Percentiles rank a stretch among this genome's conserved stretches.
Evolutionary conservation across 2,797 vertebrate genomes (phyloP).

Genomic region (Platalea minor): DNA sequence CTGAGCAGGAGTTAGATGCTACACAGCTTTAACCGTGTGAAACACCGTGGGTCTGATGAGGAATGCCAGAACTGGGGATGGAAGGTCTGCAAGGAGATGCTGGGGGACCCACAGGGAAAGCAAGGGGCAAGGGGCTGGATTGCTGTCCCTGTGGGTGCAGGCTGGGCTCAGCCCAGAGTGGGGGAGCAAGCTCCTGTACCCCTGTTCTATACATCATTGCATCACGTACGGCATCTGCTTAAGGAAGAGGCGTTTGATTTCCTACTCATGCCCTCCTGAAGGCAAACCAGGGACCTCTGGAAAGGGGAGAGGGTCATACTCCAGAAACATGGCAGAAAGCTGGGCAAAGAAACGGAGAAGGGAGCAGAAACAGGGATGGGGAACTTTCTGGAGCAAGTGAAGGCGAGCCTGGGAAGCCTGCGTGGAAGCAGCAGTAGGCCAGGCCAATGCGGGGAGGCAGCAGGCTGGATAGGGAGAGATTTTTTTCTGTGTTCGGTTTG

Average conservation of each 20-base stretch:
- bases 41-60: not conserved
- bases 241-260: not conserved
- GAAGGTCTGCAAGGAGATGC: not conserved
- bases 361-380: not conserved
- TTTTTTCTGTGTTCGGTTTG: not conserved
- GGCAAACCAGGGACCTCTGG: not conserved
- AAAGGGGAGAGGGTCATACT: not conserved
- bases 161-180: not conserved
- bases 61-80: not conserved
- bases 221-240: not conserved
- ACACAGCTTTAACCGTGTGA: not conserved
- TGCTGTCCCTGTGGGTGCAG: not conserved
- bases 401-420: not conserved
- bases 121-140: not conserved
- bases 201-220: not conserved
- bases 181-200: not conserved
- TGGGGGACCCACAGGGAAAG: not conserved
- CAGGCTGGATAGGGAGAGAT: not conserved
- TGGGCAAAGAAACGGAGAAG: not conserved
- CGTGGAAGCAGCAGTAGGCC: not conserved
- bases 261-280: not conserved
- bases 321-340: not conserved
- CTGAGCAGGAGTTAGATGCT: not conserved
- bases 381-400: not conserved
- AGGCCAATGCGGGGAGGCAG: not conserved